Evolutionary conservation across 1,140 invertebrate species (phyloP), one percentile per base, ranked within the genome.

Genomic region (Drosophila obscura): DNA sequence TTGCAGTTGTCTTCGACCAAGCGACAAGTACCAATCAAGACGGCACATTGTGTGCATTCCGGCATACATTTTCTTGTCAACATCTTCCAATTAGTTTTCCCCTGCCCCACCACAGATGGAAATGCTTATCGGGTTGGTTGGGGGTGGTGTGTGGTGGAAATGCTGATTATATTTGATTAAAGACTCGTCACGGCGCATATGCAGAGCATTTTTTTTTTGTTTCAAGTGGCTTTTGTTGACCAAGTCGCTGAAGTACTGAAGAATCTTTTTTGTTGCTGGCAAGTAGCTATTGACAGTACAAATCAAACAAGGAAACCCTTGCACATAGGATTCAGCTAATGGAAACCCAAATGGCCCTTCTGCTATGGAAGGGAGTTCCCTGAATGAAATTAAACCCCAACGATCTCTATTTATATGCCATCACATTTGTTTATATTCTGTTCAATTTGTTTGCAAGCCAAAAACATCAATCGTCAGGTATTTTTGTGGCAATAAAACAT

Each of bases 21-120:
- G 61, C 58, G 51, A 87, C 82, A 85, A 67, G 62, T 61, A 77
- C 65, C 76, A 85, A 85, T 85, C 78, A 85, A 87, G 65, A 39
- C 74, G 50, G 63, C 35, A 46, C 58, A 59, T 71, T 85, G 81
- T 82, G 87, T 87, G 73, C 82, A 81, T 81, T 87, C 80, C 31
- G 55, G 53, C 68, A 60, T 78, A 72, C 72, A 83, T 73, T 74
- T 74, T 66, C 51, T 60, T 79, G 59, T 71, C 52, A 66, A 83
- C 73, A 83, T 73, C 60, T 81, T 71, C 77, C 74, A 84, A 84
- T 84, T 80, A 84, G 61, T 81, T 84, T 73, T 44, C 26, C 53
- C 24, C 46, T 7, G 0, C 6, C 26, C 26, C 55, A 51, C 46
- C 55, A 45, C 31, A 19, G 3, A 45, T 28, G 35, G 51, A 19